Evolutionary conservation across 1,140 invertebrate genomes (phyloP), one percentile per base, ranked within the genome.

Genomic region (Drosophila subpulchrella): DNA sequence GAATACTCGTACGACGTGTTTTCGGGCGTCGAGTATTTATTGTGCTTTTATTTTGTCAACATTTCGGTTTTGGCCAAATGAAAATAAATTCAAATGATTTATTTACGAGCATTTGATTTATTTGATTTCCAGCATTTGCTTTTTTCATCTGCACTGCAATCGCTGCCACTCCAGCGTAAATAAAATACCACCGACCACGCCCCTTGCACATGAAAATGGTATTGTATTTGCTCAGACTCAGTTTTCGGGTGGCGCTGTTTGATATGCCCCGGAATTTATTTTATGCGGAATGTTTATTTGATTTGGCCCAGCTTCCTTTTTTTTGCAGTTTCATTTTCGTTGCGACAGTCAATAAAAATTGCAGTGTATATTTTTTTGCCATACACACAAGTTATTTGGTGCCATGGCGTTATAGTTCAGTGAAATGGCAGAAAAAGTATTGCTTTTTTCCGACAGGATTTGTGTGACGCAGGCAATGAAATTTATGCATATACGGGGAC

Each of bases 41-140:
- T 66, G 84, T 84, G 84, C 83, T 84, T 90, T 89, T 89, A 89
- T 89, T 89, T 84, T 89, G 85, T 78, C 74, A 81, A 78, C 82
- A 85, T 85, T 85, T 85, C 82, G 63, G 65, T 78, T 75, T 70
- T 65, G 75, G 60, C 47, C 82, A 78, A 90, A 89, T 90, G 85
- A 84, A 89, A 90, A 89, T 90, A 89, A 90, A 89, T 89, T 89
- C 84, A 89, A 89, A 89, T 89, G 84, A 89, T 89, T 89, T 89
- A 89, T 89, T 89, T 90, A 89, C 84, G 84, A 89, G 84, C 70
- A 84, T 89, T 89, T 89, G 84, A 89, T 89, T 90, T 89, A 90
- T 89, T 89, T 89, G 85, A 89, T 89, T 88, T 88, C 77, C 80
- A 65, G 60, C 67, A 75, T 89, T 83, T 75, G 46, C 46, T 70